Base-by-base conservation (phyloP, 2,888 invertebrate species). In the Allacma fusca region DNA sequence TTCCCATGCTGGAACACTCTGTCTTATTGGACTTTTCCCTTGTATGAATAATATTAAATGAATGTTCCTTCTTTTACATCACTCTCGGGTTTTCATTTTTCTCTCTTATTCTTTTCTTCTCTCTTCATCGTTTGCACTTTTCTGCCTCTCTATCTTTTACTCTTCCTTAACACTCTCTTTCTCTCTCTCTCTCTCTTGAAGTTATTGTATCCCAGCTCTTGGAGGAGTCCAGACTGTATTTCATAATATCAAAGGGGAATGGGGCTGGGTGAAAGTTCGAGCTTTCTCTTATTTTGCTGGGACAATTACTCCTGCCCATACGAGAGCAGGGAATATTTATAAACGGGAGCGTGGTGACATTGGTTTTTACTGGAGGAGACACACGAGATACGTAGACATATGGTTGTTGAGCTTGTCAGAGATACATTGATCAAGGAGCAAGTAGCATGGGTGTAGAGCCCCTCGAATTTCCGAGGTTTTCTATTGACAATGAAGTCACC, bases 401-500 rank as follows among this genome's bases (percentile, higher is more conserved):
- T 9, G 62, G 24, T 62, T 16, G 43, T 40, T 40, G 34, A 29
- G 40, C 64, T 74, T 74, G 73, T 74, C 73, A 74, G 40, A 74
- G 62, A 62, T 64, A 24, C 40, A 43, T 40, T 65, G 65, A 74
- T 74, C 40, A 64, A 23, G 29, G 26, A 71, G 57, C 1, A 34
- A 34, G 62, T 21, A 72, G 59, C 21, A 28, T 1, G 44, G 26
- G 26, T 19, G 72, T 7, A 34, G 72, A 72, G 59, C 59, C 59
- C 72, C 62, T 72, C 34, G 34, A 59, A 72, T 72, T 72, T 72
- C 57, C 59, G 21, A 62, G 62, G 62, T 62, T 62, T 62, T 24
- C 62, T 26, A 62, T 74, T 74, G 73, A 62, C 73, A 74, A 74
- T 64, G 73, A 74, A 74, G 73, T 74, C 40, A 64, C 43, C 43